phyloP scores from a whole-genome alignment of 1,140 invertebrate species.

The Leptopilina clavipes region DNA sequence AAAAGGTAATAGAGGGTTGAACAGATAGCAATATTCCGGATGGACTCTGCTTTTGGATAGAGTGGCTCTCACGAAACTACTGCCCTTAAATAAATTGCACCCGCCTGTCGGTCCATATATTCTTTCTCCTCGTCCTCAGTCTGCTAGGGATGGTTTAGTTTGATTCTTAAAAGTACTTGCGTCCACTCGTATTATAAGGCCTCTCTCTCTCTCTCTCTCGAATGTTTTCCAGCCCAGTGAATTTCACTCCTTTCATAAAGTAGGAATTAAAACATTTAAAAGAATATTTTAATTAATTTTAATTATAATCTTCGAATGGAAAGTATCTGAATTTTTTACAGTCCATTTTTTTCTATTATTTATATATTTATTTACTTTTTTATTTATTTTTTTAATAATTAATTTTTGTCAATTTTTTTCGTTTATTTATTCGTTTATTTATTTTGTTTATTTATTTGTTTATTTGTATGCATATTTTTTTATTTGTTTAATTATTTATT shows the following conservation, averaged over 20 bases:
- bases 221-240: constrained; percentile 5
- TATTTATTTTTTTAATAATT: no score
- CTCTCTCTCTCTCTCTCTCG: background rate
- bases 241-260: background rate
- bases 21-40: constrained; percentile 62
- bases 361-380: no score
- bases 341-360: no score
- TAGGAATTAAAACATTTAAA: no score
- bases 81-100: constrained; percentile 67
- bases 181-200: constrained; percentile 12
- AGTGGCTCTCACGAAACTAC: constrained; percentile 56
- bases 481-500: no score
- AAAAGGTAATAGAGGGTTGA: constrained; percentile 52
- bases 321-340: no score
- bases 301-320: no score
- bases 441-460: no score
- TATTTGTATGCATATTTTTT: no score
- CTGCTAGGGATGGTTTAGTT: constrained; percentile 30
- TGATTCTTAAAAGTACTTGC: constrained; percentile 23
- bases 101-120: constrained; percentile 38
- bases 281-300: no score
- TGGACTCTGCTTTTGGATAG: constrained; percentile 57
- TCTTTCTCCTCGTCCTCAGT: background rate
- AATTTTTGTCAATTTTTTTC: no score
- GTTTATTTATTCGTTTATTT: no score